Conservation (phyloP, 1,140 invertebrate species). For the Lutraria rhynchaena region DNA sequence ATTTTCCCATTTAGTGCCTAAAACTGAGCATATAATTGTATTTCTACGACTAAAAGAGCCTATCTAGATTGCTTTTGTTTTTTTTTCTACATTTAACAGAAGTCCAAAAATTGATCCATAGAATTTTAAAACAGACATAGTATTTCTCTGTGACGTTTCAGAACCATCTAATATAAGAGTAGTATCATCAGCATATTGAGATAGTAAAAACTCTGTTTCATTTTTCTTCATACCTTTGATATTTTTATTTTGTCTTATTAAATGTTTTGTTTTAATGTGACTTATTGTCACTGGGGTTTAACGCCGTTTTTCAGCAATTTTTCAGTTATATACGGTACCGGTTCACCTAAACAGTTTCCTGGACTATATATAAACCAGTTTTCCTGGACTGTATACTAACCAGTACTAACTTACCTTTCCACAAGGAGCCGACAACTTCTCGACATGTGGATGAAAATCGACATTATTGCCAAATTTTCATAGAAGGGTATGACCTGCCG, state of each 20-base stretch:
- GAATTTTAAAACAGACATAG: conserved; percentile 6
- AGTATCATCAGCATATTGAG: conserved; percentile 40
- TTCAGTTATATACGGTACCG: too few species aligned
- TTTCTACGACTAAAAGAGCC: conserved; percentile 1
- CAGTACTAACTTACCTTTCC: too few species aligned
- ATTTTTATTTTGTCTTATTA: conserved; percentile 3
- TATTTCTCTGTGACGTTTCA: conserved; percentile 5
- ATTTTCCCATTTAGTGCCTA: not conserved
- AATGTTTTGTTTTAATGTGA: too few species aligned
- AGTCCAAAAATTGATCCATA: conserved; percentile 6
- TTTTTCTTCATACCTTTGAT: conserved; percentile 29
- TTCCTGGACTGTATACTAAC: too few species aligned
- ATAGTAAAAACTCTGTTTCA: conserved; percentile 18
- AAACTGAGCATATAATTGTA: not conserved
- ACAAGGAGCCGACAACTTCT: too few species aligned
- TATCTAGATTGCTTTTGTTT: conserved; percentile 12
- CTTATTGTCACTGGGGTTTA: too few species aligned
- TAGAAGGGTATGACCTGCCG: too few species aligned
- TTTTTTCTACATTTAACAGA: not conserved
- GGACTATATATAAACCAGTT: too few species aligned
- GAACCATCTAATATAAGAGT: conserved; percentile 8
- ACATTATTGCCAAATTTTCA: too few species aligned
- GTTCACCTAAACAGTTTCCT: too few species aligned
- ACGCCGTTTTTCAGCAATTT: too few species aligned
- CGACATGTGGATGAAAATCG: too few species aligned